Percentiles rank a stretch among this genome's conserved stretches.
phyloP scores from a whole-genome alignment of 2,113 vertebrate species.

The Jaculus jaculus region DNA sequence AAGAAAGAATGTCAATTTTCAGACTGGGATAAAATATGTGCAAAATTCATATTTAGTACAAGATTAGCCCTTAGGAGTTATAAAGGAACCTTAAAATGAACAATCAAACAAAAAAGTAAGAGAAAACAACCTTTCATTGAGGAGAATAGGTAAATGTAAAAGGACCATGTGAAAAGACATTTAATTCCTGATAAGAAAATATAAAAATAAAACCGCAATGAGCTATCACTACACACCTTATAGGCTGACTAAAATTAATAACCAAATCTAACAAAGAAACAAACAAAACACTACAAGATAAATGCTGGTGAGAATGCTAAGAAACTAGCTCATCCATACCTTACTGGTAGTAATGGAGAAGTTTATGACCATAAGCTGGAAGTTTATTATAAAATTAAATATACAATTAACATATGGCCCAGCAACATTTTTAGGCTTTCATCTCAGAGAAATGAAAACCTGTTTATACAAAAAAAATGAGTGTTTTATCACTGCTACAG shows the following conservation, averaged over 20 bases:
- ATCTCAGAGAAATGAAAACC: neutral
- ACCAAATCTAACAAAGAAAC: neutral
- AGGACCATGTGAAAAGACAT: neutral
- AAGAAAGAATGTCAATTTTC: neutral
- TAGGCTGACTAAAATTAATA: neutral
- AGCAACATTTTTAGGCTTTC: neutral
- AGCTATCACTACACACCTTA: neutral
- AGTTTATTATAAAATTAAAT: neutral
- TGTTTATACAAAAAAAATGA: neutral
- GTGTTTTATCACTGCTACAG: neutral
- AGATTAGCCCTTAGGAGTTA: neutral
- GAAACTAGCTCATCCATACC: neutral
- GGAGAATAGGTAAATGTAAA: neutral
- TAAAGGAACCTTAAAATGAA: neutral
- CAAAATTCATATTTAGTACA: neutral
- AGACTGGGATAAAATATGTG: neutral
- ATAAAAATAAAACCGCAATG: neutral
- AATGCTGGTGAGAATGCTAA: neutral
- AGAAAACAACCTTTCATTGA: neutral
- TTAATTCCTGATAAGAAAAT: neutral
- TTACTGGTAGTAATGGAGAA: neutral
- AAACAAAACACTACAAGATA: neutral
- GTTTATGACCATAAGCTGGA: accelerated
- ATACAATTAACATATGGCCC: neutral
- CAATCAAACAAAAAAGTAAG: neutral